Base-by-base conservation (phyloP, 1,140 invertebrate species). In the Drosophila lacertosa region DNA sequence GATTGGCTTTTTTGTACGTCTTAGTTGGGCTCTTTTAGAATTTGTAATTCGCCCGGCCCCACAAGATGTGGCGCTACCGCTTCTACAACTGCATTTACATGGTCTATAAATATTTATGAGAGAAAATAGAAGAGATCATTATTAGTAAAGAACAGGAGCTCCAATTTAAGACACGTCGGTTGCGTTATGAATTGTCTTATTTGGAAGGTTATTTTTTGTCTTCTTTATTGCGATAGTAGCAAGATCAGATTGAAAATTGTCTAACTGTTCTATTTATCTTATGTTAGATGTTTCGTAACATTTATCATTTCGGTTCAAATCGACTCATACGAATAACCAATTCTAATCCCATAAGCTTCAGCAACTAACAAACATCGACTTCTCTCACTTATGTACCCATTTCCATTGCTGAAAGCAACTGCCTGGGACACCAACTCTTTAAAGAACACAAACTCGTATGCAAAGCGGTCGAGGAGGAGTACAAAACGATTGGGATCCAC, bases 21-120 rank as follows among this genome's bases (percentile, higher is more conserved):
- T 75, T 51, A 22, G 69, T 59, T 59, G 24, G 40, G 33, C 26
- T 67, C 37, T 57, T 51, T 60, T 29, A 67, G 82, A 74, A 88
- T 86, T 82, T 44, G 77, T 88, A 82, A 86, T 88, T 66, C 47
- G 29, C 16, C 45, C 64, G 77, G 82, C 82, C 82, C 62, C 82
- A 86, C 82, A 86, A 86, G 76, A 68, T 66, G 82, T 77, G 69
- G 69, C 69, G 64, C 64, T 72, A 59, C 48, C 15, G 26, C 39
- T 63, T 67, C 64, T 60, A n/a, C 29, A 15, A 26, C 10, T 13
- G 64, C 58, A 84, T 88, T 84, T 81, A 88, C 81, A 84, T 84
- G 53, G 32, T 11, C 16, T 73, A 86, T 86, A 88, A 67, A 86
- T 86, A 86, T 86, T 86, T 77, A 86, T 86, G 59, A 88, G 74